These are phyloP conservation scores for Gyrodactylus salaris DNA, from an alignment of 1,140 invertebrate species.

Conservation along the genomic window DNA sequence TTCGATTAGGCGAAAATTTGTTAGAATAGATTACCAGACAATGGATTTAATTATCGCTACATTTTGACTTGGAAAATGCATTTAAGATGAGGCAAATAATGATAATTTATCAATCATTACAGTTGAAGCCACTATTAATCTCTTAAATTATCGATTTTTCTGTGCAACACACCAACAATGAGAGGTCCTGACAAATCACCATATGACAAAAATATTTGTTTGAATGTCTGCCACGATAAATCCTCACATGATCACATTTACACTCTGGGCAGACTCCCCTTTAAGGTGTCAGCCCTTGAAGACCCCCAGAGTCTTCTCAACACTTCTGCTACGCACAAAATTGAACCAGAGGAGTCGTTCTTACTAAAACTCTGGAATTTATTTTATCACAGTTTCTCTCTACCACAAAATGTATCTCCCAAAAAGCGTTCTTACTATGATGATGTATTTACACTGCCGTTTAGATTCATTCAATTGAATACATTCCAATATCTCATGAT, in stretches of 20 bases:
- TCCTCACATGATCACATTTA: background rate
- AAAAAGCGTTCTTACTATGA: background rate
- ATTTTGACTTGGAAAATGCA: too few relatives aligned
- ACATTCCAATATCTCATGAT: background rate
- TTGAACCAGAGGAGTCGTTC: background rate
- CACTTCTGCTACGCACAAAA: background rate
- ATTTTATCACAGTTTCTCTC: background rate
- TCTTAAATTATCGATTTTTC: too few relatives aligned
- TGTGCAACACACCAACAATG: too few relatives aligned
- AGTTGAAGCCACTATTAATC: too few relatives aligned
- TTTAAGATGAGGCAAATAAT: too few relatives aligned
- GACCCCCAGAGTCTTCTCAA: too few relatives aligned
- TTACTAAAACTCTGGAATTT: background rate
- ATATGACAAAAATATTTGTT: background rate
- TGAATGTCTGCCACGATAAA: background rate
- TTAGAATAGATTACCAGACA: too few relatives aligned
- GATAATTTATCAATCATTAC: too few relatives aligned
- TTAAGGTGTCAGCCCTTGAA: background rate
- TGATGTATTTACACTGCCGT: background rate
- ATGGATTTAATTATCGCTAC: too few relatives aligned
- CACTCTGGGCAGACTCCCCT: background rate
- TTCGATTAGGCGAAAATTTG: too few relatives aligned
- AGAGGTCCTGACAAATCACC: too few relatives aligned
- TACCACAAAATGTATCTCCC: background rate
- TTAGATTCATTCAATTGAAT: background rate